Base-by-base conservation (phyloP, 2,797 vertebrate genomes). In the Dendrocincla fuliginosa region DNA sequence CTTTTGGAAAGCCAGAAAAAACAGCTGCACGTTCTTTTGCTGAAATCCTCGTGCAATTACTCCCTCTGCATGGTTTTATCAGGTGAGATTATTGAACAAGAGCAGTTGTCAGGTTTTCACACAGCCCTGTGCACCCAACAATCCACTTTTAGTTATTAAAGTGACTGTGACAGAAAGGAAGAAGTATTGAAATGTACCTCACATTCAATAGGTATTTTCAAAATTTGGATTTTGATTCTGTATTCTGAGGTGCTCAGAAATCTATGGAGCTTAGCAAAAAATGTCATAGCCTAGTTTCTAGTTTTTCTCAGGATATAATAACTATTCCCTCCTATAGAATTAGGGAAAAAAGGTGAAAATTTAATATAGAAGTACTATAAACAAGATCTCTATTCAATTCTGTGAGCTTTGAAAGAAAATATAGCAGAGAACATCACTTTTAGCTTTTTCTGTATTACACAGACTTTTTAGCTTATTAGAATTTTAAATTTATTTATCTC, bases 101-200 rank as follows among this genome's bases (percentile, higher is more conserved):
- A 91, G 69, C 64, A 77, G 81, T 50, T 96, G 87, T 94, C 95
- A 96, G 93, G 81, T 94, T 96, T 90, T 91, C 87, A 84, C 35
- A 53, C 41, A 91, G 80, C 70, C 74, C 70, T 65, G 61, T 10
- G 2, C 52, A 76, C 77, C 64, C 69, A 91, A 65, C 59, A 85
- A 91, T 87, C 52, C 55, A 70, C 28, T 53, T 91, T 95, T 79
- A 84, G 81, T 93, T 92, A 70, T 37, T 69, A 32, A 88, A 35
- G 23, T 59, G 30, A 37, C 53, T 78, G 56, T 50, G 47, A 74
- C n/a, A 84, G 56, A 80, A 87, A 79, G 37, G 61, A 85, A 77
- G 8, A 53, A 37, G 22, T 49, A 74, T 22, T 50, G 47, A 52
- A 79, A 90, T 12, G 56, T 61, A 79, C 10, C 22, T 53, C 74